Evolutionary conservation across 2,113 vertebrate genomes (phyloP), one percentile per base, ranked within the genome.

Genomic region (Burhinus bistriatus): DNA sequence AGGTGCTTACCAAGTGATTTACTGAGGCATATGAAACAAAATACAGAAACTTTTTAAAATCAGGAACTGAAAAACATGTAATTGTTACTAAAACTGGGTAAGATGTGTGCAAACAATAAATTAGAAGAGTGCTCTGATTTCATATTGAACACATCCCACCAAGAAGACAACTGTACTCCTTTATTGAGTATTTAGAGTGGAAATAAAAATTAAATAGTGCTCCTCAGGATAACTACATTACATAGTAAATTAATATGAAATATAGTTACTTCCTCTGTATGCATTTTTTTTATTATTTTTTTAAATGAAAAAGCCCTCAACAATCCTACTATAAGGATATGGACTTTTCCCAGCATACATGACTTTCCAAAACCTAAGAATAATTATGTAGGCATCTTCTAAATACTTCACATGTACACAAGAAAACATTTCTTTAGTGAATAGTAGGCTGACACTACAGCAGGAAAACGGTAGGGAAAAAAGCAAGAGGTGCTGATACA

Each of bases 151-250:
- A 73, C 38, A 83, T 90, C 40, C 65, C 93, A 40, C 62, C 49
- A 95, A 92, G 62, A 81, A 80, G 40, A 62, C 65, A 92, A 81
- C 62, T 4, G 3, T 57, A 76, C 42, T 79, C 49, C 78, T 85
- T 85, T 83, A 66, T 10, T 45, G 51, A 69, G 6, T 73, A 83
- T 78, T 83, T 95, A 72, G 51, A 92, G 14, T 77, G 83, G 45
- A 89, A 83, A 69, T 40, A 83, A 79, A 95, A 96, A 57, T 79
- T 82, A 86, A 93, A 51, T 65, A 75, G 27, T 91, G 75, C 68
- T 92, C 84, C 79, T 89, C 51, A 81, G 26, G 44, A 8, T 62
- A 81, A 87, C 10, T 49, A 12, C 5, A 29, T 87, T 87, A 32
- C 19, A 13, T 25, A 64, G 47, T 70, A 77, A 85, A 73, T 77